Conservation (phyloP, 2,888 invertebrate species). For the Gandaritis pyraliata region DNA sequence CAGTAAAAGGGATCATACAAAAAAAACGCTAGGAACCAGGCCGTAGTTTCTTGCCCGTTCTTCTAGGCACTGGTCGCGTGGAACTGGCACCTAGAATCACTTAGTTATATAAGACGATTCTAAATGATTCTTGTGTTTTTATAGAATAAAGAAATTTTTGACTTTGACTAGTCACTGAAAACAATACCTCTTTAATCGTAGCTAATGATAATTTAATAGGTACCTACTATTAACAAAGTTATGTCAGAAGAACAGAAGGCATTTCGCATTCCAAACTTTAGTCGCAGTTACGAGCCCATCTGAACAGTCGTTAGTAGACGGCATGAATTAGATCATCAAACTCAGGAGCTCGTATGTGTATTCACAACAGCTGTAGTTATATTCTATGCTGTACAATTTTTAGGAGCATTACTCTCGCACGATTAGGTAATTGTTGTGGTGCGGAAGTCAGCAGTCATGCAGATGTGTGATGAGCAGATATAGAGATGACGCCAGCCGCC, state of each 20-base stretch:
- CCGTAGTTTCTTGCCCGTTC: no score
- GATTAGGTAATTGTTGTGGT: conserved; percentile 21
- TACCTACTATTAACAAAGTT: no score
- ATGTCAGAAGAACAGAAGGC: background rate
- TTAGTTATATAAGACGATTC: no score
- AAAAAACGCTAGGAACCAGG: no score
- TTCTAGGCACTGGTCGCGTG: no score
- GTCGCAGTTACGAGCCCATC: background rate
- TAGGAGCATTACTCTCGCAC: conserved; percentile 4
- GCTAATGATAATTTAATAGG: no score
- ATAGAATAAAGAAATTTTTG: no score
- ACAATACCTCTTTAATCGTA: no score
- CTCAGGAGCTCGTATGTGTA: conserved; percentile 9
- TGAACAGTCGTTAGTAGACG: background rate
- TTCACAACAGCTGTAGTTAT: background rate
- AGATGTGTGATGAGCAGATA: conserved; percentile 35
- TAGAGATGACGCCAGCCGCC: conserved; percentile 46
- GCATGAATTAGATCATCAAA: conserved; percentile 7
- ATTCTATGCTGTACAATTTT: conserved; percentile 7
- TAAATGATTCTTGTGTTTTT: no score
- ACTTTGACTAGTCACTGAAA: no score
- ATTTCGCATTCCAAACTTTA: background rate
- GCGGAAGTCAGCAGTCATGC: conserved; percentile 25
- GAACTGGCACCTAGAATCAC: no score
- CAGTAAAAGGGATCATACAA: no score